These are phyloP conservation scores for Sebastes wilsoni DNA, from an alignment of 2,797 vertebrate species.

Conservation along the genomic window DNA sequence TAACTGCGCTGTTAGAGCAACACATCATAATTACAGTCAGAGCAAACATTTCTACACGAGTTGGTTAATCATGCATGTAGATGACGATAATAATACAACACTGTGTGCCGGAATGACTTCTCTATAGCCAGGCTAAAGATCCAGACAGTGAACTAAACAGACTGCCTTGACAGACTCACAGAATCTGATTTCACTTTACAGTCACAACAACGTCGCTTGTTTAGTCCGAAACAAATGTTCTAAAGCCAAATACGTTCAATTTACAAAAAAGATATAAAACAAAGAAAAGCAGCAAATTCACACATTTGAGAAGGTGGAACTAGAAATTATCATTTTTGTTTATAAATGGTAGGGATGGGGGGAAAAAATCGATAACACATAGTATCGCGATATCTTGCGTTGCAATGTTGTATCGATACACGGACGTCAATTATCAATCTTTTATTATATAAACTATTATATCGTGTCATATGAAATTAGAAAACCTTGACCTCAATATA, in stretches of 20 bases:
- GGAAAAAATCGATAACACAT: too few relatives aligned
- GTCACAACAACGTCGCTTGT: neutral
- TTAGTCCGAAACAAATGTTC: neutral
- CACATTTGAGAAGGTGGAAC: neutral
- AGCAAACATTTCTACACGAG: constrained; percentile 2
- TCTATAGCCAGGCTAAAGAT: neutral
- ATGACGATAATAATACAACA: neutral
- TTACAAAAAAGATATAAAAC: neutral
- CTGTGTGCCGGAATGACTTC: neutral
- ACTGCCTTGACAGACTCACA: neutral
- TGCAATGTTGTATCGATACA: too few relatives aligned
- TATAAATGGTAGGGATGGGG: too few relatives aligned
- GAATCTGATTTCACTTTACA: neutral
- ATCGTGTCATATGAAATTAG: too few relatives aligned
- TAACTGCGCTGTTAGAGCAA: neutral
- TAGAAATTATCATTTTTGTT: neutral
- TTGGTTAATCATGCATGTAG: constrained; percentile 5
- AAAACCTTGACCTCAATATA: too few relatives aligned
- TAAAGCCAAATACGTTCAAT: neutral
- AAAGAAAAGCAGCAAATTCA: neutral
- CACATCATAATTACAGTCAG: constrained; percentile 1
- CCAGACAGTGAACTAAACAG: neutral
- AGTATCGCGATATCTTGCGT: too few relatives aligned
- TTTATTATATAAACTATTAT: too few relatives aligned
- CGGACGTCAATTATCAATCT: too few relatives aligned